These are phyloP conservation scores for Bruchidius siliquastri DNA, from an alignment of 2,888 invertebrate species.

Conservation along the genomic window DNA sequence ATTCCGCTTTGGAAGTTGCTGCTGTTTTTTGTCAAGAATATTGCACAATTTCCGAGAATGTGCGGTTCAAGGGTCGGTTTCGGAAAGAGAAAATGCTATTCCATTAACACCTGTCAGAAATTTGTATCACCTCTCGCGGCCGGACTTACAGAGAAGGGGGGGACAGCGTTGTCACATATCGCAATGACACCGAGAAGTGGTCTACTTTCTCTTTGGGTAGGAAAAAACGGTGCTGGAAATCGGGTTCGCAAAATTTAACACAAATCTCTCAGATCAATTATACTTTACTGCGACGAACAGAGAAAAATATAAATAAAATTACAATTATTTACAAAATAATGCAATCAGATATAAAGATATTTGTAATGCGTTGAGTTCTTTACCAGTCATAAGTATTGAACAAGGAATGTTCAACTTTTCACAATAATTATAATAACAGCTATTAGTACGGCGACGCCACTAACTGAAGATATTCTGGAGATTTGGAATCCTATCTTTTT, in stretches of 20 bases:
- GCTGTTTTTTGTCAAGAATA: no score
- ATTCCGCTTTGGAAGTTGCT: no score
- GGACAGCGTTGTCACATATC: no score
- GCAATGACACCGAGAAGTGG: no score
- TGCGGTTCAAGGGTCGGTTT: no score
- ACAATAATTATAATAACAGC: background rate
- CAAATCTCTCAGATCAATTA: slow-evolving; percentile 9
- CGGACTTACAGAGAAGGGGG: no score
- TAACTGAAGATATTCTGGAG: slow-evolving; percentile 1
- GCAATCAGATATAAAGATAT: slow-evolving; percentile 16
- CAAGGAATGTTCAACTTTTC: background rate
- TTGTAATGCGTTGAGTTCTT: background rate
- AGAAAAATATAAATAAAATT: slow-evolving; percentile 29
- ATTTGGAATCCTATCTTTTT: slow-evolving; percentile 26
- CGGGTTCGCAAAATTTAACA: background rate
- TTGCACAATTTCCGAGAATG: no score
- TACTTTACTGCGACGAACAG: slow-evolving; percentile 29
- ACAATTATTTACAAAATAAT: slow-evolving; percentile 36
- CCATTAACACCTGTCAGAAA: no score
- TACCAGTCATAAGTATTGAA: background rate
- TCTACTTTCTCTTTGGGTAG: no score
- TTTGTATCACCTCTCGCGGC: no score
- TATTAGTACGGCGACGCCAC: background rate
- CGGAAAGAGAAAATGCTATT: no score
- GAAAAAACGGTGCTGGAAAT: no score